phyloP scores from a whole-genome alignment of 2,797 vertebrate genomes.

The Bovichtus diacanthus region DNA sequence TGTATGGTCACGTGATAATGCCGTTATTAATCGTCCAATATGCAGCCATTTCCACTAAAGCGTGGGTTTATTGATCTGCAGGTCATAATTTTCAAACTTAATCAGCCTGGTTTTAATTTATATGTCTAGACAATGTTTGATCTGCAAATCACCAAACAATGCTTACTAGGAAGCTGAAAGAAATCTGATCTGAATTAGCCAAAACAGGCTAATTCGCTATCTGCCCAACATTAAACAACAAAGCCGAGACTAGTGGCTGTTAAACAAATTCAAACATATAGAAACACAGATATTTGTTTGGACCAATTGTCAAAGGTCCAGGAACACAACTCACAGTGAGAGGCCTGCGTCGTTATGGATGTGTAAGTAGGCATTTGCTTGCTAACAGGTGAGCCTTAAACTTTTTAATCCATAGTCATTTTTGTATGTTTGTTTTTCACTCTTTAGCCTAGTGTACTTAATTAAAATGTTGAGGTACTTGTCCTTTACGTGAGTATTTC shows the following conservation, averaged over 20 bases:
- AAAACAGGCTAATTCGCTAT: not conserved
- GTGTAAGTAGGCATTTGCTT: too few relatives aligned
- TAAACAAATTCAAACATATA: not conserved
- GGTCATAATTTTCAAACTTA: not conserved
- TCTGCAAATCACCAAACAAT: not conserved
- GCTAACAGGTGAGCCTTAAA: too few relatives aligned
- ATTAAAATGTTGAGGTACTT: too few relatives aligned
- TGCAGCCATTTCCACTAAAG: not conserved
- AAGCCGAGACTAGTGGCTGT: too few relatives aligned
- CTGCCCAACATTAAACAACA: not conserved
- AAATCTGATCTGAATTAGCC: not conserved
- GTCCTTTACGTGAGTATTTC: too few relatives aligned
- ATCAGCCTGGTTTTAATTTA: not conserved
- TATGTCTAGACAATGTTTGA: not conserved
- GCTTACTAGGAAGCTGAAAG: not conserved
- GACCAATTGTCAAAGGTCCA: too few relatives aligned
- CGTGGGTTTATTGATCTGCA: not conserved
- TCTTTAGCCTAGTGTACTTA: too few relatives aligned
- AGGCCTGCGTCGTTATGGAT: too few relatives aligned
- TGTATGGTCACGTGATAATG: not conserved
- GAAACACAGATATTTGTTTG: too few relatives aligned
- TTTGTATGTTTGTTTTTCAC: not conserved
- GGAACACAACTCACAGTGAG: too few relatives aligned
- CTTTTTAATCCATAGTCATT: too few relatives aligned
- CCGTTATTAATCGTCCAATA: not conserved